phyloP scores from a whole-genome alignment of 2,113 vertebrate species.

The Crotalus tigris region DNA sequence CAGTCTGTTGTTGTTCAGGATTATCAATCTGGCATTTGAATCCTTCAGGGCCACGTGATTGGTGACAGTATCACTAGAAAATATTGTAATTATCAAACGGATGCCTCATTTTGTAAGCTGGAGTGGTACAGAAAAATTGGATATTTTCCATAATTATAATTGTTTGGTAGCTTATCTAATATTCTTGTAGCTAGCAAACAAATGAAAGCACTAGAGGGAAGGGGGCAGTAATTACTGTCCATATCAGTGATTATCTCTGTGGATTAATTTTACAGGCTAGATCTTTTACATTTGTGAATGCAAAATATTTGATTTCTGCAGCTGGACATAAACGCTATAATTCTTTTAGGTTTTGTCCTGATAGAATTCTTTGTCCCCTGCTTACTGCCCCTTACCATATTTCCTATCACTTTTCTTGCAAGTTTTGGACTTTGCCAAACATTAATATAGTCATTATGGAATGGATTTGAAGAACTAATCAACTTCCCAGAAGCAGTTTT shows the following conservation, averaged over 20 bases:
- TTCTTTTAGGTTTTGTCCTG: neutral
- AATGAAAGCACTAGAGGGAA: neutral
- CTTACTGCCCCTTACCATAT: neutral
- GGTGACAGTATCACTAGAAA: neutral
- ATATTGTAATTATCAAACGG: neutral
- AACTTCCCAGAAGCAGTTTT: neutral
- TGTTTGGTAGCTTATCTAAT: neutral
- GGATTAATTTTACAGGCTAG: neutral
- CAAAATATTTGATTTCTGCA: neutral
- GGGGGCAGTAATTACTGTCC: neutral
- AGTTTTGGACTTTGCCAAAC: neutral
- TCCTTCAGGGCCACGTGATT: neutral
- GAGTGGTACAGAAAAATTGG: neutral
- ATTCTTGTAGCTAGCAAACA: neutral
- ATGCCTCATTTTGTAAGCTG: neutral
- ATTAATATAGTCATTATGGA: neutral
- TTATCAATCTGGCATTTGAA: neutral
- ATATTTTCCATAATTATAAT: neutral
- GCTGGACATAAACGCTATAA: neutral
- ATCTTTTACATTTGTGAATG: neutral
- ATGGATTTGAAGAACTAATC: neutral
- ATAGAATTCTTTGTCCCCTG: neutral
- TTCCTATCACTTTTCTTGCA: neutral
- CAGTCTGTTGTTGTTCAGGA: neutral
- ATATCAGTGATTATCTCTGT: neutral